Evolutionary conservation across 2,797 vertebrate species (phyloP), one percentile per base, ranked within the genome.

Genomic region (Siniperca undulata): DNA sequence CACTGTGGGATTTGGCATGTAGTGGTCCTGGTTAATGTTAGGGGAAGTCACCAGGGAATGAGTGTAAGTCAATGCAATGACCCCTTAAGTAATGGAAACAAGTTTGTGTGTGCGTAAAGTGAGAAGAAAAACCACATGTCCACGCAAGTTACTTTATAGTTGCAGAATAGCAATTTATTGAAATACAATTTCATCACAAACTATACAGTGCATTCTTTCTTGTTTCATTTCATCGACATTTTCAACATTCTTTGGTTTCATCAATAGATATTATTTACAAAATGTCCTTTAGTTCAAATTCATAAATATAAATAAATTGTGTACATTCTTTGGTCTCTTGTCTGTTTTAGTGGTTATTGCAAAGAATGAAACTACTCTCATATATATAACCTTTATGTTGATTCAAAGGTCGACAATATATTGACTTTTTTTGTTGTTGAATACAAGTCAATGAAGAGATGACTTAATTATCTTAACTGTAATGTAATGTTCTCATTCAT

Each of bases 271-370:
- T 81, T 91, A 92, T 91, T 92, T 92, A 94, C 93, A 95, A 90
- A 90, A 85, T 80, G 78, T 84, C 76, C 74, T 74, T 85, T 79
- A 78, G 78, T 86, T 93, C 91, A 92, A 85, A 93, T 91, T 91
- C 81, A 93, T 89, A 94, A 94, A 94, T 93, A 94, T 94, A 96
- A 95, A 94, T 93, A 92, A 34, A 68, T 67, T 76, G 79, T 91
- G 74, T 95, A 96, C 94, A 95, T 95, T 96, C 94, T 91, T 93
- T 91, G 87, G 92, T 93, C 89, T 90, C 59, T 78, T 58, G 77
- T 89, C 46, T 74, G 56, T 83, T 74, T 85, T 92, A 92, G 92
- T 92, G 88, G 89, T 94, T 91, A 81, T 83, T 89, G 77, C 27
- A 84, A 90, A 64, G 55, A 76, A 66, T 78, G 61, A 59, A 73